phyloP scores from a whole-genome alignment of 2,113 vertebrate genomes.

The Callipepla californica region DNA sequence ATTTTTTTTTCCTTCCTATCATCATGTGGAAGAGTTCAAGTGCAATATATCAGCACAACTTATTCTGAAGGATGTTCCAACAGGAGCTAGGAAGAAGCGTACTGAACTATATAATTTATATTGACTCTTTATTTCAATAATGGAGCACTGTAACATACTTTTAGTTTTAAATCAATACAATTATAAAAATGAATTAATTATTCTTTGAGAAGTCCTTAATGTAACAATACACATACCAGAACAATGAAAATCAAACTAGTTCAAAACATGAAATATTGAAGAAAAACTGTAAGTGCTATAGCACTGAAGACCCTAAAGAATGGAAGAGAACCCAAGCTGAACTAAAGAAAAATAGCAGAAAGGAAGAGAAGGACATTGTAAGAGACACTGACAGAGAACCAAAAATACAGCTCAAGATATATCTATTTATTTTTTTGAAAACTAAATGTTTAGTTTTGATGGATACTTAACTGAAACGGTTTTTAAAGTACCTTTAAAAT shows the following conservation, averaged over 20 bases:
- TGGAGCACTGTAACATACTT: background rate
- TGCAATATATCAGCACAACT: background rate
- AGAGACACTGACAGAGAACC: background rate
- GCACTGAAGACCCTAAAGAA: background rate
- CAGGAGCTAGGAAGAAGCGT: background rate
- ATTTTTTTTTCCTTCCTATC: background rate
- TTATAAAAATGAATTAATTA: background rate
- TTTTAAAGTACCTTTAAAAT: background rate
- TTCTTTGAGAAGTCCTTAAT: background rate
- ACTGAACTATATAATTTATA: conserved; percentile 13
- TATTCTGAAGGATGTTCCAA: background rate
- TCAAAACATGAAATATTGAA: background rate
- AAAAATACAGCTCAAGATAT: background rate
- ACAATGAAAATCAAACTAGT: background rate
- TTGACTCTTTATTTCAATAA: background rate
- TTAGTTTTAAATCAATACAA: background rate
- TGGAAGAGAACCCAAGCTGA: background rate
- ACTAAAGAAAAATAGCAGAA: background rate
- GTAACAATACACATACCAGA: background rate
- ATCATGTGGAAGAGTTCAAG: background rate
- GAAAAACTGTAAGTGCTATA: background rate
- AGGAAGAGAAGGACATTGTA: background rate
- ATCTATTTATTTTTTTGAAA: too few species aligned
- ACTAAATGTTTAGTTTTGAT: background rate
- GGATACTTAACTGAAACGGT: background rate